A percentile compares a stretch with the other conserved stretches of the same genome.
These are phyloP conservation scores for Napeogenes inachia DNA, from an alignment of 2,888 invertebrate species.

Conservation along the genomic window DNA sequence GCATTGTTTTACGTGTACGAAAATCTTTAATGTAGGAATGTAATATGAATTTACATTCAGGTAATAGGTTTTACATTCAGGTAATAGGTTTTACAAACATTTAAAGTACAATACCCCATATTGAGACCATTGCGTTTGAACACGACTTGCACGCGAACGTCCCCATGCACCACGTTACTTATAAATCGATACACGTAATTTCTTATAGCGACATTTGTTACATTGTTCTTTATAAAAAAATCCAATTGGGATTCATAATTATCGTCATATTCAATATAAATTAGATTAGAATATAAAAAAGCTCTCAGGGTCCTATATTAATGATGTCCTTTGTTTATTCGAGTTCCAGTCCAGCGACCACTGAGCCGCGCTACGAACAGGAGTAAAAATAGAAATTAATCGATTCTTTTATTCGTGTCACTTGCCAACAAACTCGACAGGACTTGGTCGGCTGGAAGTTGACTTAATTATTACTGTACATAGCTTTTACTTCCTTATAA, in stretches of 20 bases:
- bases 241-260: slow-evolving; percentile 1
- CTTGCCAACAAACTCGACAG: slow-evolving; percentile 51
- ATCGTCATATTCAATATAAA: slow-evolving; percentile 19
- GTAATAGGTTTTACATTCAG: too few relatives aligned
- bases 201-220: not conserved
- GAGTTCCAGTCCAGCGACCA: slow-evolving; percentile 44
- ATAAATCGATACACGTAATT: not conserved
- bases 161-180: not conserved
- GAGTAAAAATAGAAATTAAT: slow-evolving; percentile 75
- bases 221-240: not conserved
- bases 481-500: not conserved
- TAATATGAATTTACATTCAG: not conserved
- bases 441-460: slow-evolving; percentile 37
- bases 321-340: slow-evolving; percentile 48
- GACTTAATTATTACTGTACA: slow-evolving; percentile 9
- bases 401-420: slow-evolving; percentile 73
- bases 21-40: too few relatives aligned
- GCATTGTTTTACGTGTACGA: too few relatives aligned
- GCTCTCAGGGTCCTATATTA: slow-evolving; percentile 42
- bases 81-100: not conserved
- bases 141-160: not conserved
- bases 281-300: slow-evolving; percentile 43
- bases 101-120: not conserved
- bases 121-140: not conserved
- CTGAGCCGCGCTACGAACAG: slow-evolving; percentile 43